Evolutionary conservation across 2,113 vertebrate genomes (phyloP).

Genomic region (Campylomormyrus numenius): DNA sequence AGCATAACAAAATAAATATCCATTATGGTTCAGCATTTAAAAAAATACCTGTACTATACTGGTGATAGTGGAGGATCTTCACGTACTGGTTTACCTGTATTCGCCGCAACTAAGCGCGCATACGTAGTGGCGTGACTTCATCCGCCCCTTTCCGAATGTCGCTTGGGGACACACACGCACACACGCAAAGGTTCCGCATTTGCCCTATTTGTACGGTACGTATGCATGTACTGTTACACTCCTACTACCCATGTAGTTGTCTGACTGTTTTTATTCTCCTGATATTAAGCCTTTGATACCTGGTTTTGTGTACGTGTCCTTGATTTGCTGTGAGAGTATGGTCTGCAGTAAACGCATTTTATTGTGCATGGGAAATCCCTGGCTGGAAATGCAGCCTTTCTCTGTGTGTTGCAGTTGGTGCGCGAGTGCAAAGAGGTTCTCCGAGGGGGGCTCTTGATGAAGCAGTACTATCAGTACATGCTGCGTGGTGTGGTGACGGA

Average conservation of each 20-base stretch:
- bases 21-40: too few relatives aligned
- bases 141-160: too few relatives aligned
- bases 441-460: slow-evolving; percentile 95
- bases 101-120: too few relatives aligned
- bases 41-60: too few relatives aligned
- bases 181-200: too few relatives aligned
- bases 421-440: slow-evolving; percentile 95
- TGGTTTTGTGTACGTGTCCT: not conserved
- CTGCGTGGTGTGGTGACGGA: slow-evolving; percentile 72
- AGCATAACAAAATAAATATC: too few relatives aligned
- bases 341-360: not conserved
- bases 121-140: too few relatives aligned
- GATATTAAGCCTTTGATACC: not conserved
- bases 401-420: slow-evolving; percentile 74
- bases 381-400: not conserved
- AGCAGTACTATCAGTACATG: slow-evolving; percentile 99
- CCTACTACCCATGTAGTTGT: not conserved
- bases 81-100: too few relatives aligned
- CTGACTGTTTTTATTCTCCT: not conserved
- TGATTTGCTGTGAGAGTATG: not conserved
- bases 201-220: too few relatives aligned
- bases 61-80: too few relatives aligned
- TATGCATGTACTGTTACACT: not conserved
- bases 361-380: not conserved
- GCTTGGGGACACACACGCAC: too few relatives aligned